phyloP scores from a whole-genome alignment of 2,888 invertebrate species.

The Muschampia plurimacula region DNA sequence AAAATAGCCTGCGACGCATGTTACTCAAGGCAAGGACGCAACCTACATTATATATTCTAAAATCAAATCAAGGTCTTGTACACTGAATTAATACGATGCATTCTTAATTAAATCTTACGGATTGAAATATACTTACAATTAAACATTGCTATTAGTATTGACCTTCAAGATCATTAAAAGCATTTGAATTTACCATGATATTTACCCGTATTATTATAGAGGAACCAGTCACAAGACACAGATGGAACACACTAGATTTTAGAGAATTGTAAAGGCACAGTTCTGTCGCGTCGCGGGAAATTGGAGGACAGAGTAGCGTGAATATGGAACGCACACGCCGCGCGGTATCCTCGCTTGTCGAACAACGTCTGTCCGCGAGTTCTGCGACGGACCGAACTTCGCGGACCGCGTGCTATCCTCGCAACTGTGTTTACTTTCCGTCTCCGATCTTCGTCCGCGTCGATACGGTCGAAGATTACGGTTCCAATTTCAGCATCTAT shows the following conservation, averaged over 20 bases:
- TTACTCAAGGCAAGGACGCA: conserved; percentile 79
- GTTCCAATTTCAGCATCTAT: conserved; percentile 20
- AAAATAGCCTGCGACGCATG: conserved; percentile 77
- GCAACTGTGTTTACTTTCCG: conserved; percentile 21
- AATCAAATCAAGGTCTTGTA: conserved; percentile 72
- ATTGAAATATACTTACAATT: conserved; percentile 26
- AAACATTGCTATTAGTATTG: conserved; percentile 22
- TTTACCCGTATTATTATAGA: conserved; percentile 20
- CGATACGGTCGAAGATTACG: conserved; percentile 5
- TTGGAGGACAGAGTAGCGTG: conserved; percentile 12
- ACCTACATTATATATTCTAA: conserved; percentile 74
- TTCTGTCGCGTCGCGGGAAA: conserved; percentile 41
- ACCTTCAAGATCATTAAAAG: background rate
- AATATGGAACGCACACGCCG: conserved; percentile 39
- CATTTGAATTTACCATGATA: background rate
- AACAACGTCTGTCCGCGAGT: conserved; percentile 27
- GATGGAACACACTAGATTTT: conserved; percentile 14
- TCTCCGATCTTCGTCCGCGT: background rate
- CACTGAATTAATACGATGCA: conserved; percentile 14
- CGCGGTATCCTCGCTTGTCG: conserved; percentile 49
- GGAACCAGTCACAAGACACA: conserved; percentile 26
- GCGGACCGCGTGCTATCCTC: background rate
- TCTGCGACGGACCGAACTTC: background rate
- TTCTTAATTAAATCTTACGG: conserved; percentile 26
- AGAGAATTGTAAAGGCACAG: conserved; percentile 31